Base-by-base conservation (phyloP, 2,888 invertebrate species). In the Ormyrus nitidulus region DNA sequence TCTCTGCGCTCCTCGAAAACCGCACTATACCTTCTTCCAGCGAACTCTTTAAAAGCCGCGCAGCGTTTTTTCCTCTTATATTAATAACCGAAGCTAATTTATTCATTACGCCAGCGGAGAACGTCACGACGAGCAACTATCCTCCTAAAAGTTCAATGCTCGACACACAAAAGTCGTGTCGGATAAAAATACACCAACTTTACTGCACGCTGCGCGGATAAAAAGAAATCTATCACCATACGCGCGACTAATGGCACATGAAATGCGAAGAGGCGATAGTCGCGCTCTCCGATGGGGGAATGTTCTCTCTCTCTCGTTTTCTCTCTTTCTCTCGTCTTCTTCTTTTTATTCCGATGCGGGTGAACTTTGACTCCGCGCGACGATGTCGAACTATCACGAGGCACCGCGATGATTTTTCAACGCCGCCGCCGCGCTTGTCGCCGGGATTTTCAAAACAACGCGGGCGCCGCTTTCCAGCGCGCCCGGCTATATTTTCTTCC, bases 111-210 rank as follows among this genome's bases (percentile, higher is more conserved):
- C 34, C 34, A 4, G 4, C 34, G 34, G 4, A 4, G 34, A 34
- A 34, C 34, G 34, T 34, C 34, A 34, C 34, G 34, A 4, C 2
- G 34, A 34, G 4, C 34, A 34, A 34, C 34, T 34, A 34, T 66
- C 5, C 9, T 34, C 44, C 46, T 53, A 48, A 62, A 77, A 64
- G 77, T 70, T 77, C 62, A 77, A 77, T 13, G 77, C 54, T 64
- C 69, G 64, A 5, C 70, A 64, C 64, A 76, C 54, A 62, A 69
- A 69, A 61, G 51, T 34, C n/a, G 7, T n/a, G 6, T 8, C 13
- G 13, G 58, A 19, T 46, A 10, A 69, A 56, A 64, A 13, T n/a
- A 70, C 4, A 2, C 56, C 51, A 58, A 54, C 11, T 34, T 34
- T 34, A 4, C 34, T 34, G 34, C 34, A 3, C 34, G 4, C 34